These are phyloP conservation scores for Calycopis cecrops DNA, from an alignment of 1,140 invertebrate genomes.

Conservation along the genomic window DNA sequence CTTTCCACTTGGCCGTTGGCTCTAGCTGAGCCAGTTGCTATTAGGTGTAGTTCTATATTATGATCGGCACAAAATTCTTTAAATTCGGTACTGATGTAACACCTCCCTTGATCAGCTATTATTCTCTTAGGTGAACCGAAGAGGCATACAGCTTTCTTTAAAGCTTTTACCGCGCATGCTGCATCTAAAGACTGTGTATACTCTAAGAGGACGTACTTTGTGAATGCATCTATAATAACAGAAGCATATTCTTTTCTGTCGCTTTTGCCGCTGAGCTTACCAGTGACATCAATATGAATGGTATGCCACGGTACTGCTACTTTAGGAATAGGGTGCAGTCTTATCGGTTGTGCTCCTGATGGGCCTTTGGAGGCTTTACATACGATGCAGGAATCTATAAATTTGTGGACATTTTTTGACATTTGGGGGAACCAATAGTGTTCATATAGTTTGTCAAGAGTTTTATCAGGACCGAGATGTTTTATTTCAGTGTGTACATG, in stretches of 20 bases:
- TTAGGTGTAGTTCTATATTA: conserved; percentile 23
- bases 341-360: conserved; percentile 21
- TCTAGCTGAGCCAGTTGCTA: conserved; percentile 23
- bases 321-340: conserved; percentile 21
- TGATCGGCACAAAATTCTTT: conserved; percentile 19
- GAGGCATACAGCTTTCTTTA: conserved; percentile 15
- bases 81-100: conserved; percentile 17
- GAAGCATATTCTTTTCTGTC: conserved; percentile 20
- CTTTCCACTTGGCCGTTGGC: conserved; percentile 24
- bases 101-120: conserved; percentile 20
- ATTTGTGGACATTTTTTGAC: conserved; percentile 21
- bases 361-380: conserved; percentile 26
- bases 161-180: conserved; percentile 1
- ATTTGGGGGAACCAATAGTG: conserved; percentile 31
- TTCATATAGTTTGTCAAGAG: conserved; percentile 21
- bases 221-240: conserved; percentile 20
- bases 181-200: conserved; percentile 19
- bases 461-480: conserved; percentile 19
- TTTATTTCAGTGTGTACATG: conserved; percentile 22
- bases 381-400: conserved; percentile 23
- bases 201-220: conserved; percentile 24
- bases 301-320: conserved; percentile 14
- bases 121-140: conserved; percentile 18
- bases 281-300: conserved; percentile 17
- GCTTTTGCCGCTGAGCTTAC: conserved; percentile 21